Evolutionary conservation across 2,113 vertebrate species (phyloP), one percentile per base, ranked within the genome.

Genomic region (Prionailurus viverrinus): DNA sequence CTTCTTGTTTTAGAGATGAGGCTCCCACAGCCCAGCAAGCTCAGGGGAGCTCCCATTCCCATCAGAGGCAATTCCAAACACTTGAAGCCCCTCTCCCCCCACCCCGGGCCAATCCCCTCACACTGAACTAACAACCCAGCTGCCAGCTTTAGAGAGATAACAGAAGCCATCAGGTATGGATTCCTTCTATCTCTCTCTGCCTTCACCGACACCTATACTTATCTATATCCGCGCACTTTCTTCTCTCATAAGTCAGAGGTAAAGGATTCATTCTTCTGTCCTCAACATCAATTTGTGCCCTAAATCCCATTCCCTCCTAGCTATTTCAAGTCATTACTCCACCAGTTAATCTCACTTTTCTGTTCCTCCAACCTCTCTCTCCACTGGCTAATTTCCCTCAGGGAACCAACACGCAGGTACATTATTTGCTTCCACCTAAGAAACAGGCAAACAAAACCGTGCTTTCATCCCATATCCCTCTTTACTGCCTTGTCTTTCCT

Each of bases 111-210:
- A 87, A 33, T 1, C 8, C 1, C 29, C 45, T 95, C 65, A 93
- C 19, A 23, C 2, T 87, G 31, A 87, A 94, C 74, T 69, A 41
- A 97, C 65, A 95, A 83, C 31, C 27, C 74, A 61, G 31, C 58
- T 0, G 12, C 25, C 61, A 89, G 78, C 29, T 92, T 89, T 61
- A 76, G 18, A 91, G n/a, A 95, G 89, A 55, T 39, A 81, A 94
- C 13, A 85, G 65, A 91, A 65, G 55, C 14, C 48, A 45, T 74
- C 19, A 89, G 3, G 23, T 48, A 74, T 61, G 27, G 84, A 61
- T 78, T 91, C 9, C 78, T 55, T 84, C 41, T 96, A 13, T 53
- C 82, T 91, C 31, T 94, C 65, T 97, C 66, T 76, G 79, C 66
- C 15, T 45, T 93, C 73, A 15, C 39, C 21, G 18, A 61, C 33